Percentiles rank a stretch among this genome's conserved stretches.
Conservation (phyloP, 2,888 invertebrate genomes). For the Lepidochitona cinerea region DNA sequence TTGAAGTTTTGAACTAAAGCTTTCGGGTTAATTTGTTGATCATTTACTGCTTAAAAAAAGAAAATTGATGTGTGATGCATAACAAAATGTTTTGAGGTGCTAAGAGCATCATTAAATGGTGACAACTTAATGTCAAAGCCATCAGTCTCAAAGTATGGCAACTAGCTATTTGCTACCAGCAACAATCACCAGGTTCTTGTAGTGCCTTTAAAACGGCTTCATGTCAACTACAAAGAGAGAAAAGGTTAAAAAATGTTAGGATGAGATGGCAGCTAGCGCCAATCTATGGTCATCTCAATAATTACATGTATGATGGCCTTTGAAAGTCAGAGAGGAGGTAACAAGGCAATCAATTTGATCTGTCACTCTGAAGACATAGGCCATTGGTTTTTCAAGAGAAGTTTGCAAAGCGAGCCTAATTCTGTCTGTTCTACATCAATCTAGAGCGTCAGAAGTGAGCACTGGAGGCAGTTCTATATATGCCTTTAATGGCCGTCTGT, state of each 20-base stretch:
- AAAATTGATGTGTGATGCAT: too few species aligned
- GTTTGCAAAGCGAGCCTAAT: constrained; percentile 5
- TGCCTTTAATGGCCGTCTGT: constrained; percentile 1
- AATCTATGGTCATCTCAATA: neutral
- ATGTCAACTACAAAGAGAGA: too few species aligned
- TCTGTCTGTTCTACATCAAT: constrained; percentile 7
- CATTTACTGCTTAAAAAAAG: too few species aligned
- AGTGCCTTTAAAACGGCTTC: too few species aligned
- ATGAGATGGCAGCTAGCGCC: neutral
- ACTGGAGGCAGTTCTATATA: neutral
- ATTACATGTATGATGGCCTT: neutral
- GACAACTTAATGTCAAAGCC: too few species aligned
- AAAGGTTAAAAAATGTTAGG: neutral
- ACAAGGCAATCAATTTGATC: constrained; percentile 1
- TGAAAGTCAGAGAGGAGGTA: neutral
- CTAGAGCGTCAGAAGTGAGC: neutral
- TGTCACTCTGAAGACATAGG: constrained; percentile 1
- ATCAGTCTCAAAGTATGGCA: too few species aligned
- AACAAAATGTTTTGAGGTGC: too few species aligned
- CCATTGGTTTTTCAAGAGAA: neutral
- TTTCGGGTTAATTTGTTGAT: too few species aligned
- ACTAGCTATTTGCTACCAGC: too few species aligned
- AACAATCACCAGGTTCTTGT: too few species aligned
- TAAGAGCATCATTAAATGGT: too few species aligned
- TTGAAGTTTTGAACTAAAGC: too few species aligned